Evolutionary conservation across 2,888 invertebrate genomes (phyloP).

Genomic region (Tinea pellionella): DNA sequence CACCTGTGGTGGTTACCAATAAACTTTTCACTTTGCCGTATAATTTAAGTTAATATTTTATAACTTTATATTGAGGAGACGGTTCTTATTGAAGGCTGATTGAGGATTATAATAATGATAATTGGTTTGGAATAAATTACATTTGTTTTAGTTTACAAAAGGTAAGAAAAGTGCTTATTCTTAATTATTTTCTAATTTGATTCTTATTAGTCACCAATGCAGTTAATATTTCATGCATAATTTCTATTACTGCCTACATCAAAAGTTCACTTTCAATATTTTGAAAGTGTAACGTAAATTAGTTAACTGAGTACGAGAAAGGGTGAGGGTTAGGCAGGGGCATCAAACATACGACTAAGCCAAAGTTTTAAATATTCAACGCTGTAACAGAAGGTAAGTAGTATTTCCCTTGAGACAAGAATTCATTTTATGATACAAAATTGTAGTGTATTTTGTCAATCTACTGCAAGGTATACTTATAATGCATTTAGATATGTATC

Average conservation of each 20-base stretch:
- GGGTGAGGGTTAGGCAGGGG: neutral
- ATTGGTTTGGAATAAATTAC: neutral
- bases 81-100: neutral
- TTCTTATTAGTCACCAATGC: too few species aligned
- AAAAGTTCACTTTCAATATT: neutral
- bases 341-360: neutral
- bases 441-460: neutral
- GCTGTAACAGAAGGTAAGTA: neutral
- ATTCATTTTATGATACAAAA: neutral
- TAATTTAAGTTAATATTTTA: conserved; percentile 6
- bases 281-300: neutral
- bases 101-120: neutral
- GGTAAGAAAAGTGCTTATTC: too few species aligned
- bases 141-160: neutral
- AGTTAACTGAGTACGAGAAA: neutral
- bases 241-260: too few species aligned
- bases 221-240: too few species aligned
- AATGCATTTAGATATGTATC: neutral
- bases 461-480: neutral
- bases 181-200: too few species aligned
- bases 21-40: conserved; percentile 5
- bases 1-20: neutral
- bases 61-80: neutral
- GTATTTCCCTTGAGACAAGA: neutral
- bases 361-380: neutral